Conservation (phyloP, 2,113 vertebrate genomes). For the Eptatretus burgeri region DNA sequence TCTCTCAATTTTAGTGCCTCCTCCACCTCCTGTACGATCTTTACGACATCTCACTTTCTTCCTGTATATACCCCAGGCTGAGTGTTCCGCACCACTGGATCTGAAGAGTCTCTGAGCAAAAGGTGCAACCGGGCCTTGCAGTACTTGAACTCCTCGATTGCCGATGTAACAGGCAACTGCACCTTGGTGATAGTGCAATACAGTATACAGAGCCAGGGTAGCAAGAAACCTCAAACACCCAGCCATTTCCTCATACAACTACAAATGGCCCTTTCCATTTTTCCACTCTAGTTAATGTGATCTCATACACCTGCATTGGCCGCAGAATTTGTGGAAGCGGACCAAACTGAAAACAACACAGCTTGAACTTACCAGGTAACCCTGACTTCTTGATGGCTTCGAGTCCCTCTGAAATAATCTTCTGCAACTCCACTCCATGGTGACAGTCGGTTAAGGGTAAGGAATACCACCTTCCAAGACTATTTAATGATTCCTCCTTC, state of each 20-base stretch:
- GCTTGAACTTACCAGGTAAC: neutral
- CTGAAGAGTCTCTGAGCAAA: neutral
- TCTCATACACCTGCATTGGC: too few relatives aligned
- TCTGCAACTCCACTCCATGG: neutral
- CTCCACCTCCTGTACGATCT: neutral
- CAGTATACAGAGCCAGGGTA: neutral
- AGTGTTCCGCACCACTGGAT: neutral
- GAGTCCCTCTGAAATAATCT: neutral
- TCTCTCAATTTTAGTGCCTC: neutral
- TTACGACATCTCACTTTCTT: neutral
- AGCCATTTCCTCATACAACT: neutral
- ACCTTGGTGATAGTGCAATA: neutral
- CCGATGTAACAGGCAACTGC: too few relatives aligned
- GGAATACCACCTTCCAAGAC: neutral
- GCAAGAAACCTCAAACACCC: neutral
- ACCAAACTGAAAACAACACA: constrained; percentile 1
- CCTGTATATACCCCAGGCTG: neutral
- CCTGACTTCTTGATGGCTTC: neutral
- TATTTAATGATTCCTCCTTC: neutral
- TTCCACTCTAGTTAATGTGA: too few relatives aligned
- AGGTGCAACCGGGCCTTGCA: neutral
- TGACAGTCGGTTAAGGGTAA: neutral
- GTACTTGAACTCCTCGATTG: too few relatives aligned
- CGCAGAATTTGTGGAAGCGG: too few relatives aligned
- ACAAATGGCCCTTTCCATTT: neutral